Evolutionary conservation across 2,797 vertebrate species (phyloP), one percentile per base, ranked within the genome.

Genomic region (Alcedo quadribrachys): DNA sequence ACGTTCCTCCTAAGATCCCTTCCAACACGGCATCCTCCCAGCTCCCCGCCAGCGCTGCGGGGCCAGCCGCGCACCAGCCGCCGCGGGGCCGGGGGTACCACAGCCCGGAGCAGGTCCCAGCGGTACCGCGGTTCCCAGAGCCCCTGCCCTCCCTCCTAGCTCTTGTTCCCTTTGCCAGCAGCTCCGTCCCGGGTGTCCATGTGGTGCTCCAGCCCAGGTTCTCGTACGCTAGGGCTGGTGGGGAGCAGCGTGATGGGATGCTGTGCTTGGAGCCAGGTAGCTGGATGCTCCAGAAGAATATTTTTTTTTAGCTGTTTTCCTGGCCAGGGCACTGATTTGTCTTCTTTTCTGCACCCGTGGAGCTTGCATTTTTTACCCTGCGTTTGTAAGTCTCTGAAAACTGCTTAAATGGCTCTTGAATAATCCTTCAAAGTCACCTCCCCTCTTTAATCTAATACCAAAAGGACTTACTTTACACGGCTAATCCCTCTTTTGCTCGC

Each of bases 371-470:
- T 92, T 91, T 92, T 73, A 70, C 53, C 35, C 71, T 28, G 50
- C 12, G 0, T 69, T 90, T 89, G 5, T 80, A 91, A 95, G 40
- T 91, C 80, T 8, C 87, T 60, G 91, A 27, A 71, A 93, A 94
- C 89, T 95, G 91, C 93, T 83, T 94, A 66, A 92, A 89, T 42
- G 74, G 85, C 70, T 87, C 92, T 81, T 74, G 74, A 87, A 86
- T 95, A 95, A 95, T 94, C 93, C 93, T 81, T 92, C 89, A 65
- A 92, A 95, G 91, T 96, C 92, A 83, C 92, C 79, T 95, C 89
- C 92, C 85, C 66, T 90, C 85, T 94, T 95, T 94, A 87, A 92
- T 95, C 67, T 88, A 60, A 89, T 63, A 92, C 87, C 46, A 45
- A 93, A 93, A 95, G 87, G 93, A 53, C 80, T 94, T 28, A 53